phyloP scores from a whole-genome alignment of 1,140 invertebrate genomes.

The Magallana angulata region DNA sequence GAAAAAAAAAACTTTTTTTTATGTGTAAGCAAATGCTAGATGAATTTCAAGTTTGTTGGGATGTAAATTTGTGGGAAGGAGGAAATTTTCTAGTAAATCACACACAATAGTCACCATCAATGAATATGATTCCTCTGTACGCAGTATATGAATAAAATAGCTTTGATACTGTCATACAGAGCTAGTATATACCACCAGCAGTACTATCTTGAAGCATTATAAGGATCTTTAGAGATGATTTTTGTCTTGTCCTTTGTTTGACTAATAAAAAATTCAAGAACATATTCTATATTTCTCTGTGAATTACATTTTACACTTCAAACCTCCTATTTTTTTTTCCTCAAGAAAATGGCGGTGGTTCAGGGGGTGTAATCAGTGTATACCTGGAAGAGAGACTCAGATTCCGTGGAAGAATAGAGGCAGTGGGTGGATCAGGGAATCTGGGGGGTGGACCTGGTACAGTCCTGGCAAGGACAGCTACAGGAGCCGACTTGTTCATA shows the following conservation, averaged over 20 bases:
- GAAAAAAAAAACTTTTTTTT: too few relatives aligned
- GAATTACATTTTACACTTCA: too few relatives aligned
- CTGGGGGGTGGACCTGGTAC: slow-evolving; percentile 66
- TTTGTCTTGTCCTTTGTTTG: neutral
- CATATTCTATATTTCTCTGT: neutral
- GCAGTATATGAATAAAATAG: too few relatives aligned
- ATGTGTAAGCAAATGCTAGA: too few relatives aligned
- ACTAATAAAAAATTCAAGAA: neutral
- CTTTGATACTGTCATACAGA: too few relatives aligned
- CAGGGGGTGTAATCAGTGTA: slow-evolving; percentile 66
- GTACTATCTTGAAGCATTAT: neutral
- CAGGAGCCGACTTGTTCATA: slow-evolving; percentile 53
- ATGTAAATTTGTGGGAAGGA: too few relatives aligned
- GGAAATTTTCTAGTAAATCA: too few relatives aligned
- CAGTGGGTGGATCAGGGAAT: slow-evolving; percentile 37
- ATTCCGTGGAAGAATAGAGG: slow-evolving; percentile 63
- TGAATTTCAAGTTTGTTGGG: too few relatives aligned
- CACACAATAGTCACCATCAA: too few relatives aligned
- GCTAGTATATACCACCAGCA: too few relatives aligned
- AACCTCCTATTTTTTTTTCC: neutral
- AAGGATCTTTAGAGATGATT: neutral
- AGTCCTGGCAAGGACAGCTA: slow-evolving; percentile 61
- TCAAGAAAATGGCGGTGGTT: slow-evolving; percentile 69
- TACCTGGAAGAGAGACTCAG: slow-evolving; percentile 58
- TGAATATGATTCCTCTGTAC: too few relatives aligned